These are phyloP conservation scores for Dynastes maya DNA, from an alignment of 2,888 invertebrate genomes.

Conservation along the genomic window DNA sequence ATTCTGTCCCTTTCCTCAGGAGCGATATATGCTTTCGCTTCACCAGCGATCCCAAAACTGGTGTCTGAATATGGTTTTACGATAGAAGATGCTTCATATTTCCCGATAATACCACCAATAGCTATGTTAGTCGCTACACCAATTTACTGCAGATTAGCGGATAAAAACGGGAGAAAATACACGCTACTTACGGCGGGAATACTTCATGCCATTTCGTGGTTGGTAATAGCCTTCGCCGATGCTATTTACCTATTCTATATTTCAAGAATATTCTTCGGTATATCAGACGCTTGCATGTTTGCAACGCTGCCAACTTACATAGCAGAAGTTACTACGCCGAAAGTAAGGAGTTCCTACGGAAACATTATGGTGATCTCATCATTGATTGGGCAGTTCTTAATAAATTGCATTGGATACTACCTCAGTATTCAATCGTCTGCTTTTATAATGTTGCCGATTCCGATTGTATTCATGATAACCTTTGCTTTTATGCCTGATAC, in stretches of 20 bases:
- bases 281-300: conserved; percentile 61
- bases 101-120: conserved; percentile 63
- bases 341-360: conserved; percentile 64
- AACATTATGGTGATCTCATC: conserved; percentile 59
- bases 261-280: conserved; percentile 60
- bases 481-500: conserved; percentile 68
- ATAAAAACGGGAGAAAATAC: conserved; percentile 62
- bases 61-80: conserved; percentile 61
- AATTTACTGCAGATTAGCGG: conserved; percentile 59
- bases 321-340: conserved; percentile 63
- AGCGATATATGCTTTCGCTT: conserved; percentile 62
- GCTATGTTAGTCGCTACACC: conserved; percentile 58
- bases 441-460: conserved; percentile 74
- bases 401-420: conserved; percentile 74
- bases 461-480: conserved; percentile 73
- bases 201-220: conserved; percentile 60
- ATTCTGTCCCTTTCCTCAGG: conserved; percentile 52
- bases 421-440: conserved; percentile 73
- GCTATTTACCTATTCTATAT: conserved; percentile 62
- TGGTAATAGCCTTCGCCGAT: conserved; percentile 59
- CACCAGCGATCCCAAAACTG: conserved; percentile 64
- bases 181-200: conserved; percentile 60
- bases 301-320: conserved; percentile 62
- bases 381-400: conserved; percentile 61
- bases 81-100: conserved; percentile 64